Conservation (phyloP, 1,140 invertebrate species). For the Platyscapa corneri region DNA sequence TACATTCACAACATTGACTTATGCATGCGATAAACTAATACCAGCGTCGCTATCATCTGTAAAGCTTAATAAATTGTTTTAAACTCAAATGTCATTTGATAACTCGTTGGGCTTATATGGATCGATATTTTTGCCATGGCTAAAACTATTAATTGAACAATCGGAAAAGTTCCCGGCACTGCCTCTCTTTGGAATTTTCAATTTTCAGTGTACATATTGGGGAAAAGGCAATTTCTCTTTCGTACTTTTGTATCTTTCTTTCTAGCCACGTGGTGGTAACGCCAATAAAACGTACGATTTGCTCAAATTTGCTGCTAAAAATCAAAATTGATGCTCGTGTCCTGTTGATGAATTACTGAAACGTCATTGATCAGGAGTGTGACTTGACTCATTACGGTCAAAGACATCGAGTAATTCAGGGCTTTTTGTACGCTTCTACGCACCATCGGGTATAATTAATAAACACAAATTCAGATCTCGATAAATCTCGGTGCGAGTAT, state of each 20-base stretch:
- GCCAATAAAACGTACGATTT: background rate
- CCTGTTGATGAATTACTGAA: background rate
- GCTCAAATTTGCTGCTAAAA: conserved; percentile 22
- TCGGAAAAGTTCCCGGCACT: too few relatives aligned
- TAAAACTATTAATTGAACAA: too few relatives aligned
- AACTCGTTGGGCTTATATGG: too few relatives aligned
- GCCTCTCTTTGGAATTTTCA: too few relatives aligned
- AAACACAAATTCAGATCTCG: too few relatives aligned
- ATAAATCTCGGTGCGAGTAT: background rate
- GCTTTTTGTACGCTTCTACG: background rate
- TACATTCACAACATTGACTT: background rate
- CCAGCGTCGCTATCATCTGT: background rate
- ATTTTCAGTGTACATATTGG: too few relatives aligned
- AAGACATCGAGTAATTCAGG: background rate
- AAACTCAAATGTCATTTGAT: too few relatives aligned
- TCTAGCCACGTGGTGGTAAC: too few relatives aligned
- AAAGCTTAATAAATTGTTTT: too few relatives aligned
- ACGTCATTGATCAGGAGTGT: background rate
- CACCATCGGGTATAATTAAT: background rate
- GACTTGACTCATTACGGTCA: background rate
- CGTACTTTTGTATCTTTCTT: too few relatives aligned
- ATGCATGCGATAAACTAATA: background rate
- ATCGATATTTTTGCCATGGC: too few relatives aligned
- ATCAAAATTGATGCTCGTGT: conserved; percentile 37
- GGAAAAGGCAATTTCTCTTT: too few relatives aligned